Evolutionary conservation across 2,113 vertebrate genomes (phyloP).

Genomic region (Notiomystis cincta): DNA sequence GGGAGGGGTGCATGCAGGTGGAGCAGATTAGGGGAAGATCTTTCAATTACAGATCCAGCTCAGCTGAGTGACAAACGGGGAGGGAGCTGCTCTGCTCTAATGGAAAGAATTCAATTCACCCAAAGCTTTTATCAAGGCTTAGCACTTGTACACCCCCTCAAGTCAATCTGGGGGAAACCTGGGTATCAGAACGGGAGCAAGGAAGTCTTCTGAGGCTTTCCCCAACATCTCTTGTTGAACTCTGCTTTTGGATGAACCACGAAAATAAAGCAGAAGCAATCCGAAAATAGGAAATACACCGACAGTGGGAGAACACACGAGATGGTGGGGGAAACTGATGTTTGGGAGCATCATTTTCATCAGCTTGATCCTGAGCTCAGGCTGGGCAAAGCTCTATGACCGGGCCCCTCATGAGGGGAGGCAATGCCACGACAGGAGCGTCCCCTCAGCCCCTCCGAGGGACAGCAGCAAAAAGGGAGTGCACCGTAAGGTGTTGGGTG

Average conservation of each 20-base stretch:
- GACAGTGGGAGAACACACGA: accelerated
- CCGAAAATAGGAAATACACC: neutral
- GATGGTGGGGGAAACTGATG: accelerated
- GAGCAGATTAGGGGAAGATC: slow-evolving; percentile 43
- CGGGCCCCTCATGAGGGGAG: neutral
- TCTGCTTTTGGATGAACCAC: neutral
- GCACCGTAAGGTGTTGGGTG: accelerated
- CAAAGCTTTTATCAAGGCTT: neutral
- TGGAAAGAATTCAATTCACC: neutral
- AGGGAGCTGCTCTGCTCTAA: slow-evolving; percentile 8
- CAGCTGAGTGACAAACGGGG: slow-evolving; percentile 20
- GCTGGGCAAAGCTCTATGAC: neutral
- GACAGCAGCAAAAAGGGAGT: neutral
- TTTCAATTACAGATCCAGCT: slow-evolving; percentile 39
- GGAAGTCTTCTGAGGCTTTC: neutral
- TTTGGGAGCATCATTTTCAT: accelerated
- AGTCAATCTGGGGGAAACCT: neutral
- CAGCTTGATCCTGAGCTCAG: accelerated
- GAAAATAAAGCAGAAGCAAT: neutral
- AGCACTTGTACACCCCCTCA: neutral
- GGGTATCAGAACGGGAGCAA: neutral
- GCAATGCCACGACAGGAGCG: accelerated
- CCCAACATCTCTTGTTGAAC: neutral
- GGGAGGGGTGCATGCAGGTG: slow-evolving; percentile 42
- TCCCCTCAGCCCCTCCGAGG: neutral